A percentile compares a stretch with the other conserved stretches of the same genome.
Evolutionary conservation across 2,797 vertebrate genomes (phyloP).

Genomic region (Sorex maritimensis): DNA sequence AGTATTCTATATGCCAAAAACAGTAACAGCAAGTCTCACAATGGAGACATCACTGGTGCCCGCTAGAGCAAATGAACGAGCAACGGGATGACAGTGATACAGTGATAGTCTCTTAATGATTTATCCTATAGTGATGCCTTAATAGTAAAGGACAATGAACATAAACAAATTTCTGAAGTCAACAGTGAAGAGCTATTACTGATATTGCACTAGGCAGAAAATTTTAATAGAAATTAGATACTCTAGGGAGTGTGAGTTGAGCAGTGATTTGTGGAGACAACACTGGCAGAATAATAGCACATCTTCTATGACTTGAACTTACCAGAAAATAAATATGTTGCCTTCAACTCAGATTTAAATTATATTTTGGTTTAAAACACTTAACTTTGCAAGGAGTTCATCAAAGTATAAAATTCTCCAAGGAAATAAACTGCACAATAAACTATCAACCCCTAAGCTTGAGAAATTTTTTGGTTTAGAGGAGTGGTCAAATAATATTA

Average conservation of each 20-base stretch:
- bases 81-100: too few species aligned
- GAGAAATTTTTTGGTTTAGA: neutral
- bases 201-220: neutral
- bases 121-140: neutral
- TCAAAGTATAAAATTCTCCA: neutral
- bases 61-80: too few species aligned
- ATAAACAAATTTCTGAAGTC: neutral
- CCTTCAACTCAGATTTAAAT: neutral
- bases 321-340: neutral
- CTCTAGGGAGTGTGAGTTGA: neutral
- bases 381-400: neutral
- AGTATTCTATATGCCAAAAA: too few species aligned
- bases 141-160: neutral
- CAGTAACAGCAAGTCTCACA: too few species aligned
- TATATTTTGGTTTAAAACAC: neutral
- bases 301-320: neutral
- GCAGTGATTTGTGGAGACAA: neutral
- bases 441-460: neutral
- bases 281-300: neutral
- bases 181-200: neutral
- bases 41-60: too few species aligned
- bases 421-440: neutral
- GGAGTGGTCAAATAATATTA: neutral
- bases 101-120: neutral
- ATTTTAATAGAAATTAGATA: neutral